A percentile compares a stretch with the other conserved stretches of the same genome.
phyloP scores from a whole-genome alignment of 2,113 vertebrate species.

The Pyrgilauda ruficollis region DNA sequence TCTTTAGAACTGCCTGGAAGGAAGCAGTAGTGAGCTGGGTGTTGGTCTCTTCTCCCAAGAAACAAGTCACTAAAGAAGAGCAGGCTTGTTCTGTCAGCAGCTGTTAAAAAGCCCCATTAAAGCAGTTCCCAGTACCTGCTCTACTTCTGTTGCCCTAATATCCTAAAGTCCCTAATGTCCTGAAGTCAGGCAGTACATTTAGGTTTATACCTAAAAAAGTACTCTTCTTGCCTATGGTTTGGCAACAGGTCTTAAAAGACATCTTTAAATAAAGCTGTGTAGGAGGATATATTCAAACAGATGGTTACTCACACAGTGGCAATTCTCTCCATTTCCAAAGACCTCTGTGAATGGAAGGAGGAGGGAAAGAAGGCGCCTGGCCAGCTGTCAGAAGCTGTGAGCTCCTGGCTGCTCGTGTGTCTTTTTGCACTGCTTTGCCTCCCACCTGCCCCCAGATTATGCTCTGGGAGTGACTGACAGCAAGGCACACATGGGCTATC shows the following conservation, averaged over 20 bases:
- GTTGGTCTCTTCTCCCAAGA: background rate
- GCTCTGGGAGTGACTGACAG: background rate
- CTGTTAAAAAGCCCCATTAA: background rate
- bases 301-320: background rate
- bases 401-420: accelerated
- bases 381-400: background rate
- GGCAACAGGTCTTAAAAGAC: background rate
- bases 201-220: background rate
- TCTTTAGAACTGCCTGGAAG: background rate
- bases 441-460: background rate
- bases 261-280: background rate
- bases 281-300: background rate
- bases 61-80: background rate
- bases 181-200: background rate
- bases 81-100: background rate
- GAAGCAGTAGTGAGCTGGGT: background rate
- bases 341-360: background rate
- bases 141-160: background rate
- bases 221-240: background rate
- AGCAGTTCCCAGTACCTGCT: background rate
- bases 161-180: background rate
- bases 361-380: background rate
- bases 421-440: background rate
- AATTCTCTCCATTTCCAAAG: background rate
- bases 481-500: background rate